Conservation (phyloP, 2,113 vertebrate genomes). For the Nycticebus coucang region DNA sequence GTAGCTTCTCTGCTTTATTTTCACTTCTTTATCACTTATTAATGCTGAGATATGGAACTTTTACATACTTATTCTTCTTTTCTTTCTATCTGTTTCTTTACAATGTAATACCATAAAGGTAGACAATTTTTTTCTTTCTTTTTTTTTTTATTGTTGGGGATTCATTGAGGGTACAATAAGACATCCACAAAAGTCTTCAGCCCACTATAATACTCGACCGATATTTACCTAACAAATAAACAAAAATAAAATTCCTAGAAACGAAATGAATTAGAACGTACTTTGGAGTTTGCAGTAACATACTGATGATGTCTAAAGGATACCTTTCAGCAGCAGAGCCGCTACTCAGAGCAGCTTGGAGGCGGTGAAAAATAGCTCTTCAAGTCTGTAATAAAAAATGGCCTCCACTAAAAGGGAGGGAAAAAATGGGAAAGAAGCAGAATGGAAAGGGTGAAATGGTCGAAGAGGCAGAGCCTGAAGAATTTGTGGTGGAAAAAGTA, state of each 20-base stretch:
- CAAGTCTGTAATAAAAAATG: too few species aligned
- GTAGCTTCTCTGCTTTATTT: not conserved
- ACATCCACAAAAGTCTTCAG: not conserved
- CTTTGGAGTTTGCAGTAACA: not conserved
- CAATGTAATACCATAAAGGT: not conserved
- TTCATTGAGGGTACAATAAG: too few species aligned
- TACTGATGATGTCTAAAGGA: not conserved
- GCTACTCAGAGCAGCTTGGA: too few species aligned
- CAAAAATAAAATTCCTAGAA: not conserved
- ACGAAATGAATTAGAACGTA: not conserved
- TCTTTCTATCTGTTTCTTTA: not conserved
- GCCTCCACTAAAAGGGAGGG: too few species aligned
- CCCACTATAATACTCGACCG: not conserved
- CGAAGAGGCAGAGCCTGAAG: too few species aligned
- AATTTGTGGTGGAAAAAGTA: too few species aligned
- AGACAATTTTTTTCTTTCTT: too few species aligned
- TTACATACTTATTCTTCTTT: not conserved
- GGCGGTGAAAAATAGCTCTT: too few species aligned
- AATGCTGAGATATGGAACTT: not conserved
- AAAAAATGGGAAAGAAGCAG: too few species aligned
- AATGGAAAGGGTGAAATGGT: too few species aligned
- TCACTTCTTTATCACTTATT: not conserved
- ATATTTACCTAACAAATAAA: not conserved
- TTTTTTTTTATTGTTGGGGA: too few species aligned
- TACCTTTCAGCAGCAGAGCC: too few species aligned